Percentiles rank a stretch among this genome's conserved stretches.
These are phyloP conservation scores for Synaphobranchus kaupii DNA, from an alignment of 2,797 vertebrate genomes.

Conservation along the genomic window DNA sequence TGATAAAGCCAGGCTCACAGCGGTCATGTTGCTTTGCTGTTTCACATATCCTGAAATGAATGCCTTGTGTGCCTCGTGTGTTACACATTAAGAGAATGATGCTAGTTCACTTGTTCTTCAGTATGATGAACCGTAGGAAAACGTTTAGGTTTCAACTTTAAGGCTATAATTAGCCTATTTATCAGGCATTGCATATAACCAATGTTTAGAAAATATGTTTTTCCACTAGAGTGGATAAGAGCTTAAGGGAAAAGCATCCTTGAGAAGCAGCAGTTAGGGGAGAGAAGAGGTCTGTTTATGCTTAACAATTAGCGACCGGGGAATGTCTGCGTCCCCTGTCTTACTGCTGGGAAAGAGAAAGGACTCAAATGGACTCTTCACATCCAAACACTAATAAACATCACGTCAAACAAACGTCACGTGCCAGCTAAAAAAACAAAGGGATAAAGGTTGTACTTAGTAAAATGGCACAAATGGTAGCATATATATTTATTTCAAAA, in stretches of 20 bases:
- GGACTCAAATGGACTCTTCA: slow-evolving; percentile 31
- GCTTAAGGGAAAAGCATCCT: not conserved
- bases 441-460: not conserved
- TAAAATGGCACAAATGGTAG: not conserved
- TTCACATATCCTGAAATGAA: too few species aligned
- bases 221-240: not conserved
- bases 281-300: not conserved
- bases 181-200: not conserved
- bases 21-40: too few species aligned
- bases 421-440: not conserved
- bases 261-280: not conserved
- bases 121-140: slow-evolving; percentile 17
- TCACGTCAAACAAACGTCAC: not conserved
- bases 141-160: slow-evolving; percentile 44
- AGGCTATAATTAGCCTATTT: not conserved
- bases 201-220: not conserved
- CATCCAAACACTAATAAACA: not conserved
- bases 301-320: not conserved
- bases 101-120: not conserved
- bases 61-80: not conserved
- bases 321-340: not conserved
- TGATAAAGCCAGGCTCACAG: too few species aligned
- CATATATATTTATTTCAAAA: not conserved
- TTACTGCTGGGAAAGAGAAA: not conserved
- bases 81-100: not conserved